Evolutionary conservation across 2,113 vertebrate species (phyloP), one percentile per base, ranked within the genome.

Genomic region (Pomatorhinus ruficollis): DNA sequence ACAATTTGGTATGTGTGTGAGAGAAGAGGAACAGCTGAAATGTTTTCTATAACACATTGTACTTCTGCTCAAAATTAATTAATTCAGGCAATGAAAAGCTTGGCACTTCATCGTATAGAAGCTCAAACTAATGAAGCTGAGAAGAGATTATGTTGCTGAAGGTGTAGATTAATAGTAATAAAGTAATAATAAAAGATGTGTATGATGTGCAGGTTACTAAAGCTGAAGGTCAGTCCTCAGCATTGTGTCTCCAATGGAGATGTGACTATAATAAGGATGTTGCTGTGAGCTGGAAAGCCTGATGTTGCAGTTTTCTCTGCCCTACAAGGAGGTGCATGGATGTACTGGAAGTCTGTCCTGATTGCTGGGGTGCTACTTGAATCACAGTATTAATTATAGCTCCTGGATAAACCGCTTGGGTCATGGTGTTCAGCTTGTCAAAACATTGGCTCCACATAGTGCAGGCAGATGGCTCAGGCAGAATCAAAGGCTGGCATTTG

Each of bases 241-340:
- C 18, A 17, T 70, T 61, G 71, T 44, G n/a, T 81, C 69, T 95
- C 15, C 69, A 40, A 30, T 78, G 90, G 90, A 96, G 87, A 87
- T 15, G 49, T 95, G 97, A 71, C 97, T 98, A 95, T 97, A 97
- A 95, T 94, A 96, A 97, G 97, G 96, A 71, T 82, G 59, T 82
- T 12, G 9, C 60, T 92, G 57, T 30, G 65, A 95, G 94, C 88
- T 49, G 76, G 84, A 77, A 93, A 82, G 95, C 86, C 42, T 95
- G 72, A 49, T 78, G 71, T 54, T 63, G 39, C 72, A 82, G 65
- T 93, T 89, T 64, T 61, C 69, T 83, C 71, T 91, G 70, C 94
- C 95, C 21, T 97, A 93, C 92, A 97, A 96, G 97, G 97, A 96
- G 44, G 78, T 82, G 87, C 3, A 7, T 64, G 77, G 68, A 56